Conservation (phyloP, 2,888 invertebrate species). For the Pristionchus arcanus region DNA sequence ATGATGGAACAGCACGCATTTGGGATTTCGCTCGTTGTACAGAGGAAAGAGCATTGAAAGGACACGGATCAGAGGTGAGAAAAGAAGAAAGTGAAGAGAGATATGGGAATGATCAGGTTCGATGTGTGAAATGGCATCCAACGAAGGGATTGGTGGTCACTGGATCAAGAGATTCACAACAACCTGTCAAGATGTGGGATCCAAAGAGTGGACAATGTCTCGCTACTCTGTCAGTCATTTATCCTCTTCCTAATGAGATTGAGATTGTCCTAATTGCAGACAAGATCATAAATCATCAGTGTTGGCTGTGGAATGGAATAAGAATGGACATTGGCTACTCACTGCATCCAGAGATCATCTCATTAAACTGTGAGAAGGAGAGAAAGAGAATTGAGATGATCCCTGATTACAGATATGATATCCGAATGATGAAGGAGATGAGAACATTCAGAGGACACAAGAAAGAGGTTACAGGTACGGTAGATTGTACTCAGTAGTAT, state of each 20-base stretch:
- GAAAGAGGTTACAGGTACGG: conserved; percentile 89
- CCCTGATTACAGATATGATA: conserved; percentile 92
- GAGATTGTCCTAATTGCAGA: conserved; percentile 77
- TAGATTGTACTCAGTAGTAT: neutral
- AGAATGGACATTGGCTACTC: conserved; percentile 96
- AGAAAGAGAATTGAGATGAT: conserved; percentile 86
- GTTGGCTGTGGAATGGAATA: conserved; percentile 99
- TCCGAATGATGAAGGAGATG: conserved; percentile 94
- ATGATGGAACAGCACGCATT: conserved; percentile 97
- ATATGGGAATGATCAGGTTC: conserved; percentile 61
- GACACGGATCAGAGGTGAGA: conserved; percentile 79
- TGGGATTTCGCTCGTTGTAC: conserved; percentile 96
- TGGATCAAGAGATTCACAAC: conserved; percentile 99
- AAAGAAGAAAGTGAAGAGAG: neutral
- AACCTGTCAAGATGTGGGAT: conserved; percentile 99
- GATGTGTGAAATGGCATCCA: conserved; percentile 98
- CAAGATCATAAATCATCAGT: conserved; percentile 99
- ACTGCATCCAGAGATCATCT: conserved; percentile 69
- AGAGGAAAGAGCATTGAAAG: conserved; percentile 91
- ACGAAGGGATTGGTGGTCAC: conserved; percentile 96
- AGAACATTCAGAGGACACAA: conserved; percentile 99
- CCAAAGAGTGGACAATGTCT: conserved; percentile 95
- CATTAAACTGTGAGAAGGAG: conserved; percentile 48
- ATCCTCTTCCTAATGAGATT: neutral
- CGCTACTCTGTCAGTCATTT: conserved; percentile 89